These are phyloP conservation scores for Gila orcuttii DNA, from an alignment of 2,113 vertebrate species.

Conservation along the genomic window DNA sequence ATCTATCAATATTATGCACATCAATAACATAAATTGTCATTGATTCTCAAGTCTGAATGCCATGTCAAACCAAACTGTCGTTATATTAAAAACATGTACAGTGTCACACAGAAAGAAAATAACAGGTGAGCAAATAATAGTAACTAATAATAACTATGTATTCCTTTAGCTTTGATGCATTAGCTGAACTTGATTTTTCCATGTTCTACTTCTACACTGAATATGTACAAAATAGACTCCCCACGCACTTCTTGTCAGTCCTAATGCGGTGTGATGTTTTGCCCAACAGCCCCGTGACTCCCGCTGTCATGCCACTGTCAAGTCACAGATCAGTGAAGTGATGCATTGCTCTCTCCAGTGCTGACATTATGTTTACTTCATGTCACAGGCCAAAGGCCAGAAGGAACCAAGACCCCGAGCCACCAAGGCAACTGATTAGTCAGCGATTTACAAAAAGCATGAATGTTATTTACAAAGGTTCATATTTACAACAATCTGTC, in stretches of 20 bases:
- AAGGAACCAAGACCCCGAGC: conserved; percentile 43
- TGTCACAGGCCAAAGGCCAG: conserved; percentile 61
- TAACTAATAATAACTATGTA: too few relatives aligned
- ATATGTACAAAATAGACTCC: conserved; percentile 16
- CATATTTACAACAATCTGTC: neutral
- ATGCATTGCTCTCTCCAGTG: conserved; percentile 60
- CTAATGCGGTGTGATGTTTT: conserved; percentile 25
- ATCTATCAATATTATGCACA: too few relatives aligned
- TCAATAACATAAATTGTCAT: neutral
- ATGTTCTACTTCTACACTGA: neutral
- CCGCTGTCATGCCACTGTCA: conserved; percentile 56
- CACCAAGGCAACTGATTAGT: conserved; percentile 55
- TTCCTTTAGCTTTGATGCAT: neutral
- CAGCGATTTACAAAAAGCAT: conserved; percentile 36
- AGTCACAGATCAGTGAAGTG: conserved; percentile 53
- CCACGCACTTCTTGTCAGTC: conserved; percentile 1
- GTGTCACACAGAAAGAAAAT: neutral
- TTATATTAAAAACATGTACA: neutral
- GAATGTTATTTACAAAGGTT: conserved; percentile 11
- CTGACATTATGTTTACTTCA: conserved; percentile 61
- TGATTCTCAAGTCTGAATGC: neutral
- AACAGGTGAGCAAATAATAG: neutral
- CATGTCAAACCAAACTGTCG: neutral
- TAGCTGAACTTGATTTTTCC: conserved; percentile 4
- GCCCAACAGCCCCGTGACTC: neutral